Base-by-base conservation (phyloP, 1,140 invertebrate species). In the Acromyrmex heyeri region DNA sequence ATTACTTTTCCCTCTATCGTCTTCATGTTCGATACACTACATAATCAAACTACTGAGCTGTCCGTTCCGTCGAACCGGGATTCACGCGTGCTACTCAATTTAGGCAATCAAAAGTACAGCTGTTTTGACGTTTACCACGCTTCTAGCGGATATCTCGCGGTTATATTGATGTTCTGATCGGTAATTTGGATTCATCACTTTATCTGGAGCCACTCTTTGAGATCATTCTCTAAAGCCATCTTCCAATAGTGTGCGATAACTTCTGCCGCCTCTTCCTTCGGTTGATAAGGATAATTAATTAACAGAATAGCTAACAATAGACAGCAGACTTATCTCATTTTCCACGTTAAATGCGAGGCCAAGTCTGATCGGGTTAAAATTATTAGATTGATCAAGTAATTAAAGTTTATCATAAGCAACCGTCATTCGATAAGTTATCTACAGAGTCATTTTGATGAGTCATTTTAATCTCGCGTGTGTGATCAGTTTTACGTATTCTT, bases 1-100 rank as follows among this genome's bases (percentile, higher is more conserved):
- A 98, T 97, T 81, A 98, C 97, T 96, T 98, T 98, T 85, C 97
- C 97, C 94, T 98, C 97, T 85, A 98, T 95, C 73, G 96, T 96
- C 61, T 93, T 97, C 88, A 90, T 90, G 48, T 73, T 89, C 27
- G 50, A 38, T 3, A 16, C 30, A 70, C 65, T 61, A 27, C 76
- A 89, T 89, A 86, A 78, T 76, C 53, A 50, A 24, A 34, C 50
- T 48, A 34, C 50, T 48, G 18, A 30, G 21, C 2, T 12, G 38
- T 48, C 24, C 16, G 50, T 12, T 21, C 10, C 27, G 57, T 16
- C 21, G 21, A 34, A 10, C 3, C 38, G 27, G 6, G 34, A 50
- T 14, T 65, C 1, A 50, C 76, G 24, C 57, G 48, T 18, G 30
- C 64, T 5, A 3, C 27, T 7, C 77, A 14, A 81, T 38, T 38